Conservation (phyloP, 2,888 invertebrate species). For the Pristionchus mayeri region DNA sequence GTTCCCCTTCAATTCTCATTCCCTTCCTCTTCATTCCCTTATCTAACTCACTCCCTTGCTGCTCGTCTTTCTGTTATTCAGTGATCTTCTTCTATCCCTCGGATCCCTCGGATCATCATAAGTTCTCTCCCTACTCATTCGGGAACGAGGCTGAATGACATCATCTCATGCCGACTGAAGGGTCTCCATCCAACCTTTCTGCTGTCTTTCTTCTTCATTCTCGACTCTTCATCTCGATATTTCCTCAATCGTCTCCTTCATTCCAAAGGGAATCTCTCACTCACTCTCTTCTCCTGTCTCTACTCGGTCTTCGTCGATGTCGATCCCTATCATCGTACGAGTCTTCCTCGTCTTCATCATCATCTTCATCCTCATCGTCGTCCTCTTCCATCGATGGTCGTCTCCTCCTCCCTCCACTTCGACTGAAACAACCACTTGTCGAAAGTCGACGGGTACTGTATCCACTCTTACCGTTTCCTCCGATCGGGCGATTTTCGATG, state of each 20-base stretch:
- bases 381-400: not conserved
- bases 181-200: not conserved
- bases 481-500: not conserved
- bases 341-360: not conserved
- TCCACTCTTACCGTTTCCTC: not conserved
- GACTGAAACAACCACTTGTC: not conserved
- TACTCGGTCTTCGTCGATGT: not conserved
- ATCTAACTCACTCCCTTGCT: not conserved
- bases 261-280: too few relatives aligned
- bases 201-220: not conserved
- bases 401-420: not conserved
- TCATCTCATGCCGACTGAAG: not conserved
- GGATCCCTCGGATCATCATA: not conserved
- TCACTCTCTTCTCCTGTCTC: too few relatives aligned
- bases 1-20: too few relatives aligned
- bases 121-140: not conserved
- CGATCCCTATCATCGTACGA: not conserved
- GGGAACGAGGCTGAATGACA: not conserved
- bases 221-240: not conserved
- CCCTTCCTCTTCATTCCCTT: not conserved
- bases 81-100: not conserved
- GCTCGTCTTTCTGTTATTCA: not conserved
- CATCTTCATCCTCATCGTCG: not conserved
- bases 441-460: not conserved
- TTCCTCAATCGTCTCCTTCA: too few relatives aligned